phyloP scores from a whole-genome alignment of 2,113 vertebrate species.

The Suricata suricatta region DNA sequence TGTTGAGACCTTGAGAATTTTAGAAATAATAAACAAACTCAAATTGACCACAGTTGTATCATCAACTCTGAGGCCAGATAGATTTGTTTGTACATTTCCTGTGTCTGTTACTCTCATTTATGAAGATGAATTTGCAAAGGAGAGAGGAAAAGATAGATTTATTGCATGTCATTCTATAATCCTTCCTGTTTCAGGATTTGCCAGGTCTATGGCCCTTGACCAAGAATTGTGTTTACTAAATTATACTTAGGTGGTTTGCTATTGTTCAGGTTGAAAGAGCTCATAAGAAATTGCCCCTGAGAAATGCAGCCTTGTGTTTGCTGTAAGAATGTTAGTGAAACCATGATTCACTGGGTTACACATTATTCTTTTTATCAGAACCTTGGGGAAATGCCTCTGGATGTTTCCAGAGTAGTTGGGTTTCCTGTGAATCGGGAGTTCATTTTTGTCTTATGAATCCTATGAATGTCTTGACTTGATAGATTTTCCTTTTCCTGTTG shows the following conservation, averaged over 20 bases:
- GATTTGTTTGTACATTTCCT: neutral
- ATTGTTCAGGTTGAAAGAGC: neutral
- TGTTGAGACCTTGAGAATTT: neutral
- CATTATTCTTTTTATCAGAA: neutral
- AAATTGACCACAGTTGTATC: neutral
- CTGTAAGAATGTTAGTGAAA: slow-evolving; percentile 4
- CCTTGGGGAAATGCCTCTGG: neutral
- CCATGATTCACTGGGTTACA: neutral
- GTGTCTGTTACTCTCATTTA: neutral
- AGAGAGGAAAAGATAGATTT: neutral
- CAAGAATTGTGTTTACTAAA: neutral
- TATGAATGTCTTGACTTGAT: neutral
- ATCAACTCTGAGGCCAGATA: neutral
- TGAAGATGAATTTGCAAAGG: neutral
- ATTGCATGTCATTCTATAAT: neutral
- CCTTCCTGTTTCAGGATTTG: neutral
- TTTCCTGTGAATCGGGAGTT: neutral
- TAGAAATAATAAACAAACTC: neutral
- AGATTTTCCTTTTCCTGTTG: neutral
- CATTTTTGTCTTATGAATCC: neutral
- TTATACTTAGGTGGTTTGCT: neutral
- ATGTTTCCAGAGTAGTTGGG: neutral
- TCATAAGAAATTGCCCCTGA: neutral
- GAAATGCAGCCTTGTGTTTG: neutral
- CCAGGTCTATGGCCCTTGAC: neutral